Percentiles rank a stretch among this genome's conserved stretches.
phyloP scores from a whole-genome alignment of 2,113 vertebrate species.

The Nasalis larvatus region DNA sequence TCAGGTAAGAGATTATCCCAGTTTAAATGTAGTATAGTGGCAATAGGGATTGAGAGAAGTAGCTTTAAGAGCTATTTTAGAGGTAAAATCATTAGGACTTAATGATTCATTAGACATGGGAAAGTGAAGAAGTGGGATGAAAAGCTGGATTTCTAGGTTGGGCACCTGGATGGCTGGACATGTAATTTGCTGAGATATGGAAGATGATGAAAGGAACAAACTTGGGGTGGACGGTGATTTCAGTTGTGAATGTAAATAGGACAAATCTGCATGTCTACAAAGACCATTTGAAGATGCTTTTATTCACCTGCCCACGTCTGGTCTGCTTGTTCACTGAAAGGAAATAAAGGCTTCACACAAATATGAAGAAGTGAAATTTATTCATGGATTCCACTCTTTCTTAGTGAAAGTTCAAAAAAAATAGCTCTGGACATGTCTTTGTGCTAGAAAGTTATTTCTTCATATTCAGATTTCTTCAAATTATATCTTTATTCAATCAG shows the following conservation, averaged over 20 bases:
- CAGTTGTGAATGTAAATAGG: not conserved
- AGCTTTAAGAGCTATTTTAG: not conserved
- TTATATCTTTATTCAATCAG: not conserved
- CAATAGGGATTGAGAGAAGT: not conserved
- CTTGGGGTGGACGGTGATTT: not conserved
- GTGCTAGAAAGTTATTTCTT: not conserved
- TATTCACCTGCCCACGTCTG: not conserved
- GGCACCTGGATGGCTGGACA: not conserved
- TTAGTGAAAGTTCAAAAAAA: conserved; percentile 17
- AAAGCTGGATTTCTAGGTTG: not conserved
- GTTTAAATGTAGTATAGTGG: not conserved
- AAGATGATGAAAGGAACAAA: not conserved
- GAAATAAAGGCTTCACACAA: not conserved
- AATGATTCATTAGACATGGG: not conserved
- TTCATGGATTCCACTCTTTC: not conserved
- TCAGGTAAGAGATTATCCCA: not conserved
- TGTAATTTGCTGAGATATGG: not conserved
- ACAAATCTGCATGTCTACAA: not conserved
- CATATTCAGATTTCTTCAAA: not conserved
- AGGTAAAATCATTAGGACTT: not conserved
- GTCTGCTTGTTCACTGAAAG: not conserved
- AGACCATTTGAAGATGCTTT: not conserved
- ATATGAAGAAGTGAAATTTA: not conserved
- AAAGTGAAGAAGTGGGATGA: not conserved
- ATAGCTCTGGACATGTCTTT: not conserved